Percentiles rank a stretch among this genome's conserved stretches.
Evolutionary conservation across 2,888 invertebrate species (phyloP).

Genomic region (Drosophila tripunctata): DNA sequence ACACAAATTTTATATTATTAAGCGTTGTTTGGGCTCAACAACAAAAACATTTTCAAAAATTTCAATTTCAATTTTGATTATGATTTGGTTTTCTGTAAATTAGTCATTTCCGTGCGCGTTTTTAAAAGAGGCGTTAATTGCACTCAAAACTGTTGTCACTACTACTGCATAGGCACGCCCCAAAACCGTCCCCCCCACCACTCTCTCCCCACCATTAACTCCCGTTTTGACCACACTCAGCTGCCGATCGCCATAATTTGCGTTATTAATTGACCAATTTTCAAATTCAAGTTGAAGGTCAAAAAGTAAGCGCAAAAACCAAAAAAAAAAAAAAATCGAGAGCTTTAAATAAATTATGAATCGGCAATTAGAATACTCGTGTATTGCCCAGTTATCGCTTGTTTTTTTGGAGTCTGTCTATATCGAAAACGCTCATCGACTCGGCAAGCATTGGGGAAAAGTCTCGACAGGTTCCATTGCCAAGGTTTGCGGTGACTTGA

Average conservation of each 20-base stretch:
- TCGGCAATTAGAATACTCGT: conserved; percentile 62
- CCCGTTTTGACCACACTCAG: conserved; percentile 16
- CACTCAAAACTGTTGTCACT: conserved; percentile 72
- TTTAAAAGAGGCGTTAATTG: conserved; percentile 68
- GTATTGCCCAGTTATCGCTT: conserved; percentile 22
- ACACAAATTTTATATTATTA: conserved; percentile 19
- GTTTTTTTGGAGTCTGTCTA: conserved; percentile 6
- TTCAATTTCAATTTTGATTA: too few relatives aligned
- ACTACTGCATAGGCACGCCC: conserved; percentile 54
- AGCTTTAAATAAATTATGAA: conserved; percentile 48
- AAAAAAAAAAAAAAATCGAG: conserved; percentile 34
- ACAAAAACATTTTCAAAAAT: conserved; percentile 1
- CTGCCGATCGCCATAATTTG: conserved; percentile 69
- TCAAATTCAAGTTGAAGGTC: conserved; percentile 78
- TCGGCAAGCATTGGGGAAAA: conserved; percentile 34
- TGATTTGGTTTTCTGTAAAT: conserved; percentile 57
- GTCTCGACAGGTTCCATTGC: conserved; percentile 18
- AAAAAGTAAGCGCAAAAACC: conserved; percentile 49
- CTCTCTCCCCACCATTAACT: not conserved
- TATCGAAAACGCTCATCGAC: conserved; percentile 13
- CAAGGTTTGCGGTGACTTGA: conserved; percentile 42
- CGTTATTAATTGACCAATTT: conserved; percentile 77
- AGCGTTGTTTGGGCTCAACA: not conserved
- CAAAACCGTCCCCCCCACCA: not conserved
- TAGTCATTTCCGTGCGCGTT: conserved; percentile 70